These are phyloP conservation scores for Sebastes paucispinis DNA, from an alignment of 2,797 vertebrate genomes.

Conservation along the genomic window DNA sequence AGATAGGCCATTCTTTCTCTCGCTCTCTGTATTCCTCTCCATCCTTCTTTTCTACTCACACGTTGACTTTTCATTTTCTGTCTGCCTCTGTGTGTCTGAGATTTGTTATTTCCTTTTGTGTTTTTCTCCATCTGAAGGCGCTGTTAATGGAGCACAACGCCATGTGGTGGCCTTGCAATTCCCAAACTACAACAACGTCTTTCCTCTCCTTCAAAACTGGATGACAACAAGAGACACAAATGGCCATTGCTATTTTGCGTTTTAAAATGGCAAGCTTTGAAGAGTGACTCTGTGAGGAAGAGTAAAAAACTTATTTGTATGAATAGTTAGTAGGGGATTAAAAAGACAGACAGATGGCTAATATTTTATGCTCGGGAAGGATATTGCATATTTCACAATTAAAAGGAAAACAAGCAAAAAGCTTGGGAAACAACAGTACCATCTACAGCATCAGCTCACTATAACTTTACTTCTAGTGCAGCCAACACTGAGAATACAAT, in stretches of 20 bases:
- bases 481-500: background rate
- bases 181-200: background rate
- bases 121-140: constrained; percentile 16
- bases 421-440: background rate
- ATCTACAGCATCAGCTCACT: background rate
- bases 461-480: background rate
- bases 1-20: constrained; percentile 60
- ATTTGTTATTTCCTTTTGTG: constrained; percentile 47
- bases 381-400: background rate
- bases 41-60: constrained; percentile 28
- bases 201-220: background rate
- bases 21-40: constrained; percentile 30
- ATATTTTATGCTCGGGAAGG: background rate
- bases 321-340: background rate
- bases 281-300: background rate
- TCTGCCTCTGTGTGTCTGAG: constrained; percentile 24
- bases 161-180: background rate
- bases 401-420: background rate
- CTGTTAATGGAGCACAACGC: background rate
- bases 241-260: background rate
- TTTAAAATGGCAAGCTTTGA: background rate
- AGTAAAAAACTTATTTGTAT: background rate
- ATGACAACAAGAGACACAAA: background rate
- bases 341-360: background rate
- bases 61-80: constrained; percentile 54